These are phyloP conservation scores for Caenorhabditis afra DNA, from an alignment of 2,888 invertebrate genomes.

Conservation along the genomic window DNA sequence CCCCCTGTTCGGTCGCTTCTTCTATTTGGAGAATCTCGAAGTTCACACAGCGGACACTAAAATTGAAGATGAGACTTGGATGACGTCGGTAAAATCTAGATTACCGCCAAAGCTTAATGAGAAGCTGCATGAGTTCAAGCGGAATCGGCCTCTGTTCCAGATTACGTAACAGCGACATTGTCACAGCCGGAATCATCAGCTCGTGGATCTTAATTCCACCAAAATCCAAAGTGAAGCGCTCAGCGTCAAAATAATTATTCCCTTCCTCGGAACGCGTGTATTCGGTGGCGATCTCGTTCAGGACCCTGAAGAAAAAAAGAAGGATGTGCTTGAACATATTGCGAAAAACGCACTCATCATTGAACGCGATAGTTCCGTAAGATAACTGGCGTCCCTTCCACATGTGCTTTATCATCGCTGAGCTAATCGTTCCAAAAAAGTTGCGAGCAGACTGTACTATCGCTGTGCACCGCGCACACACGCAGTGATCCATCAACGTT, in stretches of 20 bases:
- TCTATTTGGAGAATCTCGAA: conserved; percentile 25
- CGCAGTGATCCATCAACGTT: conserved; percentile 35
- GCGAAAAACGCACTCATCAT: conserved; percentile 31
- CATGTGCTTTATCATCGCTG: conserved; percentile 14
- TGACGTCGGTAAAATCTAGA: background rate
- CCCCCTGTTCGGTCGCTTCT: conserved; percentile 10
- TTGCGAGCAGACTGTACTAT: background rate
- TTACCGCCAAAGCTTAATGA: conserved; percentile 35
- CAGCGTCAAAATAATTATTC: background rate
- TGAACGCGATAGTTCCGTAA: conserved; percentile 6
- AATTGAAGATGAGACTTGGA: background rate
- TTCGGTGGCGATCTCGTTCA: conserved; percentile 30
- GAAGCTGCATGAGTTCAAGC: conserved; percentile 25
- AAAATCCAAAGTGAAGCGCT: conserved; percentile 2
- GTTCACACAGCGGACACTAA: conserved; percentile 17
- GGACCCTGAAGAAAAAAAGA: conserved; percentile 15
- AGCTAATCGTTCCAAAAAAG: conserved; percentile 26
- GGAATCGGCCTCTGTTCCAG: conserved; percentile 17
- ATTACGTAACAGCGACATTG: background rate
- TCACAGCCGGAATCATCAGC: conserved; percentile 7
- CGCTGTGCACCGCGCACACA: conserved; percentile 15
- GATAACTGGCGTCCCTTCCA: background rate
- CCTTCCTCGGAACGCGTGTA: background rate
- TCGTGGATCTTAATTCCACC: conserved; percentile 14
- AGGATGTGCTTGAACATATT: no score